Percentiles rank a stretch among this genome's conserved stretches.
These are phyloP conservation scores for Saturnia japonica DNA, from an alignment of 2,888 invertebrate genomes.

Conservation along the genomic window DNA sequence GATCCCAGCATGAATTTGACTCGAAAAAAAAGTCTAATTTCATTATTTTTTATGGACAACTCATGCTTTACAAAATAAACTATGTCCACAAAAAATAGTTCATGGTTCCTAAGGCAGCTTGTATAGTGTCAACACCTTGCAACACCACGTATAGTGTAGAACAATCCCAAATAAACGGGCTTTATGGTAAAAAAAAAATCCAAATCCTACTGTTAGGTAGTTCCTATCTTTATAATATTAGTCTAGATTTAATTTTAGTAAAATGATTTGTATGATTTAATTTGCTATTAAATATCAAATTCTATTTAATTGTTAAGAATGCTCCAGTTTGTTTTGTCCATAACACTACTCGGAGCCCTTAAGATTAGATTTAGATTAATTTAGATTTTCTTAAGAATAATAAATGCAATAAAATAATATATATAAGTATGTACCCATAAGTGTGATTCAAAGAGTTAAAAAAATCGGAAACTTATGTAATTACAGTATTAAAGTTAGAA, in stretches of 20 bases:
- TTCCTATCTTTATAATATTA: not conserved
- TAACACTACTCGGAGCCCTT: not conserved
- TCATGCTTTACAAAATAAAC: no score
- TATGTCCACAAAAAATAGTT: no score
- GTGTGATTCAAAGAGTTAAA: not conserved
- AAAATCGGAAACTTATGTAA: slow-evolving; percentile 12
- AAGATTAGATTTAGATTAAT: no score
- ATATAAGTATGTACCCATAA: not conserved
- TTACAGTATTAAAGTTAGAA: slow-evolving; percentile 9
- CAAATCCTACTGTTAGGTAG: not conserved
- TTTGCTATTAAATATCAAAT: not conserved
- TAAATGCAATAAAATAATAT: not conserved
- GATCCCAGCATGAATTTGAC: no score
- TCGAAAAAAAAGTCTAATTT: no score
- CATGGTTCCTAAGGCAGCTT: no score
- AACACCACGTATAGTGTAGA: no score
- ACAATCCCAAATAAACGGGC: not conserved
- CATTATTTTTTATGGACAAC: no score
- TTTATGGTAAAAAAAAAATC: not conserved
- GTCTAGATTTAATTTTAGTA: not conserved
- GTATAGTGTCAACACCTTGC: no score
- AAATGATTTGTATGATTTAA: not conserved
- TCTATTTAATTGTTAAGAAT: no score
- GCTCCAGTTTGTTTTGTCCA: no score
- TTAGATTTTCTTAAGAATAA: not conserved